These are phyloP conservation scores for Bubalus kerabau DNA, from an alignment of 2,113 vertebrate genomes.

Conservation along the genomic window DNA sequence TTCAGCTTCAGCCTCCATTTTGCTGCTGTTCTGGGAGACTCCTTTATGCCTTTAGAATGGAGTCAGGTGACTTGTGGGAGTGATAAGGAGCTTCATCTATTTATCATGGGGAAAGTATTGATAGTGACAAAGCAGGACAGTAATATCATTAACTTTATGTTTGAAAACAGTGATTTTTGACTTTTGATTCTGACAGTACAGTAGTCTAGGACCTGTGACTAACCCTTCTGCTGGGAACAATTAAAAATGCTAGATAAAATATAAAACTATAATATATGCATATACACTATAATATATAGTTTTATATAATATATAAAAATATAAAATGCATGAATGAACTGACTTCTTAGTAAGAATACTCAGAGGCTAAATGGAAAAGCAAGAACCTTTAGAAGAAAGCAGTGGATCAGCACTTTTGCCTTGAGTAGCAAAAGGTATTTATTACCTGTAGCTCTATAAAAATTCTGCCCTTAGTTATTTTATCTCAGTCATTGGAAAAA, in stretches of 20 bases:
- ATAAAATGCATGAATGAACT: background rate
- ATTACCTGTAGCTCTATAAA: background rate
- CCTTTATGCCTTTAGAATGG: background rate
- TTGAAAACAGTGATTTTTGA: background rate
- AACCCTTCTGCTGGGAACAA: background rate
- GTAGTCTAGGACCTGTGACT: background rate
- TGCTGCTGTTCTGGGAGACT: background rate
- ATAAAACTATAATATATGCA: background rate
- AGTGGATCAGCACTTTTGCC: background rate
- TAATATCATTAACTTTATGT: background rate
- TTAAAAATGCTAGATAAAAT: background rate
- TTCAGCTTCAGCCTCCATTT: background rate
- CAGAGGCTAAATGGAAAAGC: background rate
- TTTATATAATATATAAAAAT: background rate
- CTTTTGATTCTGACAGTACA: background rate
- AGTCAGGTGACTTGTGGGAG: background rate
- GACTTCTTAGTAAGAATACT: background rate
- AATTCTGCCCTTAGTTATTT: background rate
- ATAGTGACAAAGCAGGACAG: background rate
- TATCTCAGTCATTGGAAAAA: background rate
- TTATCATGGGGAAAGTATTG: background rate
- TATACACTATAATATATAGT: background rate
- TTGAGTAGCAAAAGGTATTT: background rate
- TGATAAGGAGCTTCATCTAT: background rate
- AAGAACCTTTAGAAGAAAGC: background rate